Evolutionary conservation across 2,888 invertebrate genomes (phyloP).

Genomic region (Dasypolia templi): DNA sequence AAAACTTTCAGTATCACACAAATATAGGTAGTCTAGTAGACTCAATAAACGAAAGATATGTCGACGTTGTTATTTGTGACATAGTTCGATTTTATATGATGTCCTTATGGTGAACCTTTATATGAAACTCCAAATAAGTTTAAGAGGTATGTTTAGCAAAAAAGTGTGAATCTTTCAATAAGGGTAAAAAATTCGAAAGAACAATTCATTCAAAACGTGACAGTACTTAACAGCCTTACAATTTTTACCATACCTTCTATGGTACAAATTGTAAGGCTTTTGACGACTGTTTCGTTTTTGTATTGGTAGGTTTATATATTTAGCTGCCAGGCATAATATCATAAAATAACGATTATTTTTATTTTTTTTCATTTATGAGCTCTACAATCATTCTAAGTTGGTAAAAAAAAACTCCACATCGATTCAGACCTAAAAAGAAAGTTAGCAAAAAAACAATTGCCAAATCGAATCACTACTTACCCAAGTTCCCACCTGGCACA

Average conservation of each 20-base stretch:
- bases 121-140: background rate
- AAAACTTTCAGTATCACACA: slow-evolving; percentile 44
- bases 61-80: background rate
- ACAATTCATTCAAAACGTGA: background rate
- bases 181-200: background rate
- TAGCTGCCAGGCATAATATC: background rate
- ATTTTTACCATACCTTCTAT: too few relatives aligned
- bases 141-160: background rate
- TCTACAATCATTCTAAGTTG: background rate
- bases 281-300: background rate
- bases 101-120: too few relatives aligned
- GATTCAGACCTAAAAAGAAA: slow-evolving; percentile 1
- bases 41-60: background rate
- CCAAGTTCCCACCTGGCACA: slow-evolving; percentile 51
- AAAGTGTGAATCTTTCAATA: background rate
- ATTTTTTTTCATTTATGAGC: background rate
- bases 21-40: slow-evolving; percentile 13
- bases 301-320: background rate
- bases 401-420: background rate
- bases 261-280: background rate
- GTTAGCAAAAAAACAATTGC: slow-evolving; percentile 29
- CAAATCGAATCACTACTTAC: slow-evolving; percentile 47
- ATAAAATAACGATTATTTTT: background rate
- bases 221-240: too few relatives aligned
- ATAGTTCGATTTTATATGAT: background rate